phyloP scores from a whole-genome alignment of 2,888 invertebrate genomes.

The Ditylenchus weischeri region DNA sequence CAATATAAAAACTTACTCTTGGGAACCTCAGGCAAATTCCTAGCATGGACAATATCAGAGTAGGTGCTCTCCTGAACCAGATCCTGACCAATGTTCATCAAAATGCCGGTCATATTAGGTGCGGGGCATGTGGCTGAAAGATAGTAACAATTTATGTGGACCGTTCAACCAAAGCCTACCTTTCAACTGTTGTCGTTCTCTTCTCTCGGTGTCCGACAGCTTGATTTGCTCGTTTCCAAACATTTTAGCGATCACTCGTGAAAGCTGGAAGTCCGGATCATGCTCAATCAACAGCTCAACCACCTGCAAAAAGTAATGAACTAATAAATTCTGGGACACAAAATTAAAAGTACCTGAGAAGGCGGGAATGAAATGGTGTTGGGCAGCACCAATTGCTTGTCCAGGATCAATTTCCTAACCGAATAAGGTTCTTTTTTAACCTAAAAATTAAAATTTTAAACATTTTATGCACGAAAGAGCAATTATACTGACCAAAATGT shows the following conservation, averaged over 20 bases:
- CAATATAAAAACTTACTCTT: slow-evolving; percentile 34
- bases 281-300: slow-evolving; percentile 57
- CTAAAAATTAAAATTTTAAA: slow-evolving; percentile 39
- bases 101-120: slow-evolving; percentile 53
- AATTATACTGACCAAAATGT: slow-evolving; percentile 39
- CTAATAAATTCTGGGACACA: not conserved
- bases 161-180: slow-evolving; percentile 12
- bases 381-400: slow-evolving; percentile 55
- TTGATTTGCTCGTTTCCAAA: slow-evolving; percentile 53
- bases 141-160: not conserved
- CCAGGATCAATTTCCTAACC: slow-evolving; percentile 52
- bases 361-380: slow-evolving; percentile 57
- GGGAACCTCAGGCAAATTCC: slow-evolving; percentile 56
- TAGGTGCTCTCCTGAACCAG: slow-evolving; percentile 57
- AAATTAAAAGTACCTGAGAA: slow-evolving; percentile 39
- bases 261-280: slow-evolving; percentile 49
- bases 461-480: no score
- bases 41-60: slow-evolving; percentile 55
- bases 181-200: slow-evolving; percentile 45
- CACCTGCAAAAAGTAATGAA: slow-evolving; percentile 29
- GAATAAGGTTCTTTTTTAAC: slow-evolving; percentile 53
- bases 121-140: slow-evolving; percentile 29
- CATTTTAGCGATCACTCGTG: slow-evolving; percentile 46
- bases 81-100: slow-evolving; percentile 56
- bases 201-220: slow-evolving; percentile 47